Percentiles rank a stretch among this genome's conserved stretches.
Conservation (phyloP, 2,888 invertebrate species). For the Mesorhabditis spiculigera region DNA sequence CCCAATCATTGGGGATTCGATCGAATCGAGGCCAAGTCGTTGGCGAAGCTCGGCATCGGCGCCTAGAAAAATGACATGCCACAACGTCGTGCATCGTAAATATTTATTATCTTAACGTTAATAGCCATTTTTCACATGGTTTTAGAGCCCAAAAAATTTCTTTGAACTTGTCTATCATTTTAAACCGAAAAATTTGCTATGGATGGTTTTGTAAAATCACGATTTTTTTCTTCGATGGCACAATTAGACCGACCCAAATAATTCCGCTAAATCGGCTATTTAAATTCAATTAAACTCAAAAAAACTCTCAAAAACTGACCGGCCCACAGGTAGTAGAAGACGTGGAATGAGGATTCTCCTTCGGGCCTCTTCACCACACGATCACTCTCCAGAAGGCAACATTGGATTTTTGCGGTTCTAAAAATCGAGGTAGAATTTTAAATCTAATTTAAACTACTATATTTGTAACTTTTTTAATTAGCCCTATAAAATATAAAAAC, state of each 20-base stretch:
- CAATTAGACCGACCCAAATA: no score
- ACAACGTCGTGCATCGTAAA: no score
- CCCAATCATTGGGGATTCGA: conserved; percentile 76
- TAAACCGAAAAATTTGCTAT: no score
- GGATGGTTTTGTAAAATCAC: no score
- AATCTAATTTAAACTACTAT: no score
- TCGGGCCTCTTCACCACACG: conserved; percentile 72
- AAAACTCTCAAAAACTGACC: conserved; percentile 60
- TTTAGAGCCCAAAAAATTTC: no score
- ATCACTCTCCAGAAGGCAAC: conserved; percentile 74
- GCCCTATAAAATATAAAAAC: no score
- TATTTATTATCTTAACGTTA: no score
- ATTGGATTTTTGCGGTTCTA: conserved; percentile 42
- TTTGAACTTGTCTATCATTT: no score
- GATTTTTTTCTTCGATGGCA: no score
- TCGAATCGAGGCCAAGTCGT: conserved; percentile 75
- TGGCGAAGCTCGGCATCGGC: conserved; percentile 24
- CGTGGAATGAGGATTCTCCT: conserved; percentile 72
- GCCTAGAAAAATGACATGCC: conserved; percentile 57
- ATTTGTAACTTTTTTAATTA: no score
- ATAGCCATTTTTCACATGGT: no score
- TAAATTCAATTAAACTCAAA: background rate
- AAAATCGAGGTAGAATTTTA: conserved; percentile 11
- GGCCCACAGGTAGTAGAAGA: conserved; percentile 73
- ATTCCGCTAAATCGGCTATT: background rate